Percentiles rank a stretch among this genome's conserved stretches.
phyloP scores from a whole-genome alignment of 2,797 vertebrate species.

The Leuciscus waleckii region DNA sequence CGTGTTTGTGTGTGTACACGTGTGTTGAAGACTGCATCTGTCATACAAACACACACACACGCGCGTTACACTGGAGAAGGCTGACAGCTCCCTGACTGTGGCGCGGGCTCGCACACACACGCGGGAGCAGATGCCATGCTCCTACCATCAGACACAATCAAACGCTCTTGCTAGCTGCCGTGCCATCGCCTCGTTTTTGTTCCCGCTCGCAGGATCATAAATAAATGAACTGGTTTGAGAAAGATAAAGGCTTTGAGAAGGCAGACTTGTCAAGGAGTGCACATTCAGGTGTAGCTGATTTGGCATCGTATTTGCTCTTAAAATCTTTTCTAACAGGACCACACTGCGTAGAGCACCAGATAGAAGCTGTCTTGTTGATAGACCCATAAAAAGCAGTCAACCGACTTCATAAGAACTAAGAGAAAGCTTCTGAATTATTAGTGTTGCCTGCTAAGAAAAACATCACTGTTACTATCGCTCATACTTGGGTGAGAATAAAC shows the following conservation, averaged over 20 bases:
- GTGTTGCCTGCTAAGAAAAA: conserved; percentile 16
- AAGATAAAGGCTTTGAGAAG: conserved; percentile 75
- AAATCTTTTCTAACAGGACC: conserved; percentile 54
- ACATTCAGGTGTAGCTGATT: conserved; percentile 74
- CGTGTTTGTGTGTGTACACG: conserved; percentile 39
- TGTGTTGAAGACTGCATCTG: conserved; percentile 41
- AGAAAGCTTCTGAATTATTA: conserved; percentile 30
- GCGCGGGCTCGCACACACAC: conserved; percentile 42
- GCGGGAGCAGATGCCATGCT: conserved; percentile 66
- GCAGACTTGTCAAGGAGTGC: conserved; percentile 70
- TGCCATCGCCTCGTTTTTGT: conserved; percentile 57
- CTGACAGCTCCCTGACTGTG: conserved; percentile 59
- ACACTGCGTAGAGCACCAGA: conserved; percentile 33
- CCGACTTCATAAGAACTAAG: conserved; percentile 1
- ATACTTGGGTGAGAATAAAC: not conserved
- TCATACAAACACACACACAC: conserved; percentile 44
- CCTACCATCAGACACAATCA: conserved; percentile 61
- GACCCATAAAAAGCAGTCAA: conserved; percentile 35
- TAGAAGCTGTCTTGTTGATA: conserved; percentile 31
- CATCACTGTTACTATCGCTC: not conserved
- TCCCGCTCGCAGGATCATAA: conserved; percentile 67
- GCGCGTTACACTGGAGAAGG: conserved; percentile 39
- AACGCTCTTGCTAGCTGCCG: conserved; percentile 57
- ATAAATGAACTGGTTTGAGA: conserved; percentile 79
- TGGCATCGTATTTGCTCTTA: conserved; percentile 65